Evolutionary conservation across 2,113 vertebrate genomes (phyloP).

Genomic region (Rousettus leschenaultii): DNA sequence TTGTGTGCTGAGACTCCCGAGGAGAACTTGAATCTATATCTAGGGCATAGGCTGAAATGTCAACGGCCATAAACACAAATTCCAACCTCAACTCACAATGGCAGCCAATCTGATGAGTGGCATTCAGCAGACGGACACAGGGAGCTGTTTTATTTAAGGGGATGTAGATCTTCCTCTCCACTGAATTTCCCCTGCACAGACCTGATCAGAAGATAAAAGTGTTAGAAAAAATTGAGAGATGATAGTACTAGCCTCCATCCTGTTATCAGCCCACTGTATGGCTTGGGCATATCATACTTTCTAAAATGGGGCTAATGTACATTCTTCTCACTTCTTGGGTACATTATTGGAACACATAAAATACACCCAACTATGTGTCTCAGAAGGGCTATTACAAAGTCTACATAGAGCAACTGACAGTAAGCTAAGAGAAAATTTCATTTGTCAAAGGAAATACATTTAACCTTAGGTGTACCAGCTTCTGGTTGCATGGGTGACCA

Average conservation of each 20-base stretch:
- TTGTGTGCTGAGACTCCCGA: not conserved
- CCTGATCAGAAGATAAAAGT: conserved; percentile 55
- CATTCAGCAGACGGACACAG: conserved; percentile 95
- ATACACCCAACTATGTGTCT: not conserved
- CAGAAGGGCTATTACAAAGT: not conserved
- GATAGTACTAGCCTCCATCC: not conserved
- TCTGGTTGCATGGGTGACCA: not conserved
- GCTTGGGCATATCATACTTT: not conserved
- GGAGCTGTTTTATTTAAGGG: conserved; percentile 89
- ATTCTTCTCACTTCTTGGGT: not conserved
- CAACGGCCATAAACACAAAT: conserved; percentile 4
- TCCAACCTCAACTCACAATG: conserved; percentile 90
- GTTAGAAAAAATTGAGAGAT: not conserved
- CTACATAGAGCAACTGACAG: not conserved
- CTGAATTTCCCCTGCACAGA: conserved; percentile 84
- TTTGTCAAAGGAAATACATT: conserved; percentile 6
- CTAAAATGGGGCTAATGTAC: not conserved
- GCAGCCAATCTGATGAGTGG: conserved; percentile 97
- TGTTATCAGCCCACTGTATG: not conserved
- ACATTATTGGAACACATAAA: not conserved
- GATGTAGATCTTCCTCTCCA: conserved; percentile 96
- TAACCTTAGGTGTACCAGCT: not conserved
- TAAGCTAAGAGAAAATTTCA: not conserved
- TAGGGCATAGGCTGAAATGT: not conserved
- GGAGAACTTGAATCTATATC: not conserved